Evolutionary conservation across 2,113 vertebrate genomes (phyloP), one percentile per base, ranked within the genome.

Genomic region (Oncorhynchus kisutch): DNA sequence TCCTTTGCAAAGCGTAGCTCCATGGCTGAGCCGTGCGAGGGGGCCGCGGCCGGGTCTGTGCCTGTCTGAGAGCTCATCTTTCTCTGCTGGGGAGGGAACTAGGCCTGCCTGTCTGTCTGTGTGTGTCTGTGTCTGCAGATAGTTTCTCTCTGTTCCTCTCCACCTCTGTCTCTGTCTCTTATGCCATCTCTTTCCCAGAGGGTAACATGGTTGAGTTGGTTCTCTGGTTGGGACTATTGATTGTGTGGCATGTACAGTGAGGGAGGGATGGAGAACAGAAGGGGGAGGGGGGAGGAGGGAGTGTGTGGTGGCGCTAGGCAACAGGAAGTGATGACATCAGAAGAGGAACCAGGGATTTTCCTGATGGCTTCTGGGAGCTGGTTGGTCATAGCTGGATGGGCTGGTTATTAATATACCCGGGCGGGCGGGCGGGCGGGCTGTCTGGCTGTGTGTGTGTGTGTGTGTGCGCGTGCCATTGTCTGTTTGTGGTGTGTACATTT

Each of bases 1-100:
- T 98, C 96, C 0, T 78, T 88, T 59, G 79, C 71, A 34, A 99
- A 94, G 0, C 78, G 84, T 81, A 98, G 88, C 78, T 92, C 84
- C 0, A 95, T 75, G 12, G 86, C 69, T 0, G 77, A 79, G n/a
- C 51, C 16, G 18, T 3, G 4, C 16, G 84, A 77, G 71, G 90
- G 80, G 0, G 74, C 57, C 57, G 1, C 27, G n/a, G 25, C 12
- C 34, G 13, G 70, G 24, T 69, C 29, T 80, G 85, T 84, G 70
- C 84, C 81, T 9, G 22, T 51, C 57, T 70, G 65, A 0, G 16
- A 75, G 76, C 48, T 82, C 45, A 4, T 54, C 54, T 16, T 81
- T 82, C 85, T 34, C 78, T 66, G 54, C 39, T 39, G 6, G n/a
- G 0, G 0, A 71, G 68, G 51, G 25, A 31, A 39, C 7, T 3